A percentile compares a stretch with the other conserved stretches of the same genome.
phyloP scores from a whole-genome alignment of 2,113 vertebrate species.

The Trachemys scripta region DNA sequence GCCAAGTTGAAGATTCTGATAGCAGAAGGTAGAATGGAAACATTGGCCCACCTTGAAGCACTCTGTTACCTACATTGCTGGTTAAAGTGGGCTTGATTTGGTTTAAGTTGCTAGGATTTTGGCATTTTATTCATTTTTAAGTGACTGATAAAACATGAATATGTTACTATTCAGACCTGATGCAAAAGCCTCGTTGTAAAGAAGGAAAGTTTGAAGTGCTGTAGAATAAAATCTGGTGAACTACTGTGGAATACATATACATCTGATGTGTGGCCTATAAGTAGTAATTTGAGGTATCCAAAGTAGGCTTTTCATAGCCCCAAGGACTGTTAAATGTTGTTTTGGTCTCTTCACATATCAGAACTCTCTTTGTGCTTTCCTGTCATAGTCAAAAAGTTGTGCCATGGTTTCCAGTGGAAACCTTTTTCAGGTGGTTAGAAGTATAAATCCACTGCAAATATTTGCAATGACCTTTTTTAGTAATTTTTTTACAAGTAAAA shows the following conservation, averaged over 20 bases:
- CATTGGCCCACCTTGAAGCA: neutral
- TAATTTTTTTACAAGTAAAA: neutral
- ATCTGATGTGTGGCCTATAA: neutral
- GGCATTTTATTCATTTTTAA: neutral
- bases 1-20: neutral
- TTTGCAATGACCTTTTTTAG: neutral
- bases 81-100: neutral
- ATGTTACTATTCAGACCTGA: neutral
- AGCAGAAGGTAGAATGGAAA: fast-evolving
- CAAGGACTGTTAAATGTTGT: neutral
- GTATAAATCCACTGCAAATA: neutral
- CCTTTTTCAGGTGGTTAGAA: neutral
- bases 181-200: neutral
- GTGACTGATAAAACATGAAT: neutral
- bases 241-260: fast-evolving
- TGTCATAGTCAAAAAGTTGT: neutral
- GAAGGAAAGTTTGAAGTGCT: neutral
- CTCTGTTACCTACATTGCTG: neutral
- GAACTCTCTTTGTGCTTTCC: neutral
- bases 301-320: fast-evolving
- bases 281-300: fast-evolving
- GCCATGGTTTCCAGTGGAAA: neutral
- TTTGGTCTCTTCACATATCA: neutral
- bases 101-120: neutral
- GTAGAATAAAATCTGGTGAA: neutral